Percentiles rank a stretch among this genome's conserved stretches.
Evolutionary conservation across 2,888 invertebrate species (phyloP).

Genomic region (Altica lythri): DNA sequence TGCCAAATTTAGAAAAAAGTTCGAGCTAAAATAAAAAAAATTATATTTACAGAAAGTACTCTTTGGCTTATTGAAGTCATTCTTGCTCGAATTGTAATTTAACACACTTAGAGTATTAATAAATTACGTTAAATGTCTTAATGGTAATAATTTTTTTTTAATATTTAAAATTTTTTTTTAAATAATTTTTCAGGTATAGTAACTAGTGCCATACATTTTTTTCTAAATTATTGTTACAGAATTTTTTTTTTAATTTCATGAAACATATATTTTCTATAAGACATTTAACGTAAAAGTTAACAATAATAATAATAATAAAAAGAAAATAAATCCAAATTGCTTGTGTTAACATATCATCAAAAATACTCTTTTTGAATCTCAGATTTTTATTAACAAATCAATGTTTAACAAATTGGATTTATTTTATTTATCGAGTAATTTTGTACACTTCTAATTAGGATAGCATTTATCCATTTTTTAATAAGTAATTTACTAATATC

Average conservation of each 20-base stretch:
- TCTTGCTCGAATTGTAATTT: conserved; percentile 2
- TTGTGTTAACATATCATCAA: not conserved
- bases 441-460: conserved; percentile 32
- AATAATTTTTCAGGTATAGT: too few species aligned
- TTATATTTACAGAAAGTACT: too few species aligned
- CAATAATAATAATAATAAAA: not conserved
- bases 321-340: conserved; percentile 16
- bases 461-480: conserved; percentile 34
- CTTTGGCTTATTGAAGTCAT: too few species aligned
- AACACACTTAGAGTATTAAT: conserved; percentile 1
- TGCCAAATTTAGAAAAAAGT: too few species aligned
- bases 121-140: not conserved
- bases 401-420: conserved; percentile 21
- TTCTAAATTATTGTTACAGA: not conserved
- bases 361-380: conserved; percentile 24
- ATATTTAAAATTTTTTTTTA: not conserved
- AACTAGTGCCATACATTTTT: too few species aligned
- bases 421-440: conserved; percentile 20
- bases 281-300: conserved; percentile 1
- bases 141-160: conserved; percentile 1
- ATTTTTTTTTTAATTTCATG: not conserved
- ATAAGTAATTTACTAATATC: conserved; percentile 38
- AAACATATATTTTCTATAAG: not conserved
- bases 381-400: conserved; percentile 16
- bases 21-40: too few species aligned